Percentiles rank a stretch among this genome's conserved stretches.
phyloP scores from a whole-genome alignment of 2,888 invertebrate genomes.

The Apodemia mormo region DNA sequence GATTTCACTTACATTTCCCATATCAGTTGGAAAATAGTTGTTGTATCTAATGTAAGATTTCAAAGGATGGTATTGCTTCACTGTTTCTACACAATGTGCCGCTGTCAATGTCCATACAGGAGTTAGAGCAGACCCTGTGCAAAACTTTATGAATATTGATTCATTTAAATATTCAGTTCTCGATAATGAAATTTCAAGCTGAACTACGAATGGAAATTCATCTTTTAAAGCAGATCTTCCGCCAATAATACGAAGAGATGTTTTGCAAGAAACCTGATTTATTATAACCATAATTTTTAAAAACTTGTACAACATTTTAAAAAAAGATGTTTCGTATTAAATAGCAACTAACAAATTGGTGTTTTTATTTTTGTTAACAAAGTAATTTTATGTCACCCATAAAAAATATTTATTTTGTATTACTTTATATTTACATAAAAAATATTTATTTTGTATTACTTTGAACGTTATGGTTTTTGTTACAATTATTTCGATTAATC shows the following conservation, averaged over 20 bases:
- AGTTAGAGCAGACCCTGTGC: slow-evolving; percentile 23
- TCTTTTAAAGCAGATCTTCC: neutral
- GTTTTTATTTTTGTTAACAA: too few species aligned
- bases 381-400: too few species aligned
- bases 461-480: too few species aligned
- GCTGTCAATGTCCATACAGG: slow-evolving; percentile 22
- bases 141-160: neutral
- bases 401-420: too few species aligned
- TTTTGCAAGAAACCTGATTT: neutral
- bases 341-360: too few species aligned
- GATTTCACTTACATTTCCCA: slow-evolving; percentile 20
- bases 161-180: neutral
- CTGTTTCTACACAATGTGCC: slow-evolving; percentile 19
- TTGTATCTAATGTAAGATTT: slow-evolving; percentile 23
- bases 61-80: neutral
- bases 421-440: too few species aligned
- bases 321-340: too few species aligned
- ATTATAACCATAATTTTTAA: neutral
- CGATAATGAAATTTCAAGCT: neutral
- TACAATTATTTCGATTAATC: too few species aligned
- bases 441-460: too few species aligned
- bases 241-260: neutral
- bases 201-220: neutral
- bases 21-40: slow-evolving; percentile 25
- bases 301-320: neutral